Evolutionary conservation across 92 coral and sea anemone genomes (phyloP), one percentile per base, ranked within the genome.

Genomic region (Chrysogorgia sp.): DNA sequence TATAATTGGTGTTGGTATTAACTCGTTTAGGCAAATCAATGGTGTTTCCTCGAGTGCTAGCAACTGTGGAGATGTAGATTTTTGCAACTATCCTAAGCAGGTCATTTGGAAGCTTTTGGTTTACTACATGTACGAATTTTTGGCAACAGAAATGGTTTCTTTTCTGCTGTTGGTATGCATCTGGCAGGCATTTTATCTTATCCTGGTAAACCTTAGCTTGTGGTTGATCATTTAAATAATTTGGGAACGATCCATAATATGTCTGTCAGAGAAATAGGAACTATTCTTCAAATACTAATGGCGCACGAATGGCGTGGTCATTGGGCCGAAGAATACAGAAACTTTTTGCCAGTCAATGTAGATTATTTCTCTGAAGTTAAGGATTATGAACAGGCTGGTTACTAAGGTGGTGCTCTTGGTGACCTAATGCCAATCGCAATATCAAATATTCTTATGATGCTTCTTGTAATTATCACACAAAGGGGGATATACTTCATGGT

Each of bases 391-490:
- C 33, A 56, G 13, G 21, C 52, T n/a, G 79, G 79, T 22, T 81
- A 70, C 23, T 57, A 29, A 23, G 66, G 63, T 23, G 80, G 81
- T 22, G 79, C 85, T 33, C 85, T 81, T 34, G 79, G 70, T 12
- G 85, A 81, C 63, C 80, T 81, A 22, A 81, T 68, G 80, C 85
- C 67, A n/a, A 81, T 81, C n/a, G 80, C 84, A 7, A 79, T 79
- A 64, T 49, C 84, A 8, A 79, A 79, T 22, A 34, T 79, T 35
- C 49, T 66, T 2, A 17, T 41, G 23, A 33, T 79, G 59, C 83
- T 63, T 10, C 56, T 79, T 22, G 34, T 35, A 19, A 62, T 62
- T 28, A 20, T 61, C 40, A 58, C 83, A n/a, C n/a, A n/a, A n/a
- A n/a, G n/a, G n/a, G n/a, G n/a, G n/a, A n/a, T n/a, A n/a, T n/a